Percentiles rank a stretch among this genome's conserved stretches.
These are phyloP conservation scores for Vulpes ferrilata DNA, from an alignment of 2,113 vertebrate genomes.

Conservation along the genomic window DNA sequence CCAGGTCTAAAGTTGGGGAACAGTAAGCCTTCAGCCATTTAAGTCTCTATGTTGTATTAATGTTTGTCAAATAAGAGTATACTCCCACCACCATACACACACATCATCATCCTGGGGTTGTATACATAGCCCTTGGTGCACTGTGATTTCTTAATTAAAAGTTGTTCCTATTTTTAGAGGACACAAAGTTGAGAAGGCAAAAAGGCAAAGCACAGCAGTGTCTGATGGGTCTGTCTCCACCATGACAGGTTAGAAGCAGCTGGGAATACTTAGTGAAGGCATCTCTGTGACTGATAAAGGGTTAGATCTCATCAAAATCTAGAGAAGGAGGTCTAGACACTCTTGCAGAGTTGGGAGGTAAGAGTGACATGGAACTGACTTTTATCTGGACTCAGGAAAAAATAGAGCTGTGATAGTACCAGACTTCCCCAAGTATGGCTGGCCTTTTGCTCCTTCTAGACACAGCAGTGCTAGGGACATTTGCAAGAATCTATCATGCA, in stretches of 20 bases:
- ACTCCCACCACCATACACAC: no score
- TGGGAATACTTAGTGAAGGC: neutral
- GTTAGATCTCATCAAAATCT: neutral
- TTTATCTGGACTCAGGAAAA: neutral
- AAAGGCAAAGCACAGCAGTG: neutral
- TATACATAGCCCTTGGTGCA: neutral
- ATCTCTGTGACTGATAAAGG: neutral
- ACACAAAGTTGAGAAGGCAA: neutral
- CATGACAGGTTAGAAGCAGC: neutral
- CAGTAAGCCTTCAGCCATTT: neutral
- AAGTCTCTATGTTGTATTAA: neutral
- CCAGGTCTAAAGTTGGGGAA: neutral
- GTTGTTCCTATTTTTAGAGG: neutral
- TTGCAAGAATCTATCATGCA: no score
- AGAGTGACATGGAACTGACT: neutral
- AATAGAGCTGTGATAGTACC: neutral
- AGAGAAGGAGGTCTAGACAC: neutral
- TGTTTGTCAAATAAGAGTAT: neutral
- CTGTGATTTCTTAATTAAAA: neutral
- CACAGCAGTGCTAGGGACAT: neutral
- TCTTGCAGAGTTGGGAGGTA: neutral
- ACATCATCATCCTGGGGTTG: no score
- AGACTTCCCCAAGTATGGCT: neutral
- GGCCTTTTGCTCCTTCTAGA: neutral
- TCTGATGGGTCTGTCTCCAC: neutral